A percentile compares a stretch with the other conserved stretches of the same genome.
Evolutionary conservation across 2,113 vertebrate genomes (phyloP).

Genomic region (Suncus etruscus): DNA sequence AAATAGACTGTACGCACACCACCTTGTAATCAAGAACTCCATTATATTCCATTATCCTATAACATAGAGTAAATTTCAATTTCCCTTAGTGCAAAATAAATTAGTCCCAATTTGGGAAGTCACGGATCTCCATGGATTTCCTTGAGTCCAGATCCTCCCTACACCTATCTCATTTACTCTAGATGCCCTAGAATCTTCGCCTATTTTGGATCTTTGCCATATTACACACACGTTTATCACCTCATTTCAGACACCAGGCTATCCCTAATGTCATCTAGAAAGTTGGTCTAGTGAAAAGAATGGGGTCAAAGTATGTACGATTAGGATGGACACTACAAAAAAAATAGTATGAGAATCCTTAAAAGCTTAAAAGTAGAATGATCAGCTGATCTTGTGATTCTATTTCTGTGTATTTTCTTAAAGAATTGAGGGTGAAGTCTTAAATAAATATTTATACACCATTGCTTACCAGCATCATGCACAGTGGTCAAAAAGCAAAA

Average conservation of each 20-base stretch:
- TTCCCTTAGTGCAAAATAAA: constrained; percentile 20
- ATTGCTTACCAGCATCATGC: neutral
- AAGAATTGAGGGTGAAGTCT: neutral
- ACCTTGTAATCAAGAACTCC: neutral
- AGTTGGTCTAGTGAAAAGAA: neutral
- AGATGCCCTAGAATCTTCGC: neutral
- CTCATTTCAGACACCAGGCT: constrained; percentile 33
- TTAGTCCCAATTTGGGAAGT: neutral
- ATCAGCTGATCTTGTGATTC: neutral
- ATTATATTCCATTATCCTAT: neutral
- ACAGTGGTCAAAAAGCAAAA: neutral
- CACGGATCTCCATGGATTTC: neutral
- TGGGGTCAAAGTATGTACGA: neutral
- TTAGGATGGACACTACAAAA: neutral
- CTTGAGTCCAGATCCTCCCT: neutral
- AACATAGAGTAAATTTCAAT: constrained; percentile 46
- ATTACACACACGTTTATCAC: neutral
- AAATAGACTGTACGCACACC: neutral
- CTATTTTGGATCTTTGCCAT: neutral
- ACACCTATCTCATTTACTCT: neutral
- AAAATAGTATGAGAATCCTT: neutral
- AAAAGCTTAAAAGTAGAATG: neutral
- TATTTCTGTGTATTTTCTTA: neutral
- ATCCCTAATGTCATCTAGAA: neutral
- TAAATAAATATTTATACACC: neutral